Evolutionary conservation across 2,888 invertebrate species (phyloP), one percentile per base, ranked within the genome.

Genomic region (Chrysolina oricalcia): DNA sequence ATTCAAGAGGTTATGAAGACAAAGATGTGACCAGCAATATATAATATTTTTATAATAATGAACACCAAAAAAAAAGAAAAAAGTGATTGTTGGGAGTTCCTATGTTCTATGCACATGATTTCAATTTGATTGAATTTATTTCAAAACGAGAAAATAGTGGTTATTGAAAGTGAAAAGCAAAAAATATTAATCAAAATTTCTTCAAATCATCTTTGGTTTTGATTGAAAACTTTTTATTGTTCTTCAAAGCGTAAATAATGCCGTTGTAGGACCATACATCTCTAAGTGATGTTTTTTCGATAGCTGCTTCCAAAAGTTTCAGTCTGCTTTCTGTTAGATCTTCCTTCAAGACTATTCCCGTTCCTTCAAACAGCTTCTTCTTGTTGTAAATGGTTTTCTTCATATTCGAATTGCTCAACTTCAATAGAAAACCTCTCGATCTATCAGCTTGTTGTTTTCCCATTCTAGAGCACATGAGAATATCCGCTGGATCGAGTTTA

Each of bases 261-360:
- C 68, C 68, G 53, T 68, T 35, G 46, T 53, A 53, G 40, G 68
- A 50, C 68, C 68, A 68, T 53, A 69, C 69, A 40, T 56, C 41
- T 23, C 53, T 21, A 9, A 68, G 68, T 21, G 69, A 56, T 40
- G 69, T 69, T 69, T 53, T 69, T 21, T 56, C 69, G n/a, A 69
- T 69, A 9, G 69, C 69, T 35, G 69, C 69, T 35, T 68, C 53
- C 68, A 69, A 35, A n/a, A 69, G 53, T 53, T 48, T 68, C 1
- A 46, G 46, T 53, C 68, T 50, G 48, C 17, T 68, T 50, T 50
- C 68, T 11, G 68, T 68, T 2, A 68, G 17, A 9, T 69, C 56
- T 56, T 56, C 56, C 23, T 53, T 2, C 68, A 15, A n/a, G n/a
- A n/a, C n/a, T n/a, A n/a, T n/a, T n/a, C n/a, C n/a, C n/a, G n/a